phyloP scores from a whole-genome alignment of 2,797 vertebrate genomes.

The Eidolon dupreanum region DNA sequence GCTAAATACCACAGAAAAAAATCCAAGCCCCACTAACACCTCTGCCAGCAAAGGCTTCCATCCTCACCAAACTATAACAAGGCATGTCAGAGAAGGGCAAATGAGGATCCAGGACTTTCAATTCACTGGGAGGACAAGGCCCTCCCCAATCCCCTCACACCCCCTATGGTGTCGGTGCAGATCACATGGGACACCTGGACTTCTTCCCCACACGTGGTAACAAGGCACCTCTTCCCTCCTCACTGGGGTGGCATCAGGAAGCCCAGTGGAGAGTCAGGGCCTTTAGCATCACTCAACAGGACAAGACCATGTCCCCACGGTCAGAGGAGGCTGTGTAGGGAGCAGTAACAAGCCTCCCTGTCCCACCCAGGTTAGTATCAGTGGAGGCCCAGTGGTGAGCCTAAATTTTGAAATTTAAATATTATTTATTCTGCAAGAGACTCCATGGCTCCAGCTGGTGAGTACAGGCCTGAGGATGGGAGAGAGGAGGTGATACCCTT shows the following conservation, averaged over 20 bases:
- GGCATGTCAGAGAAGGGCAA: background rate
- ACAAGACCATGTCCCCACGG: background rate
- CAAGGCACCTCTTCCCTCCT: background rate
- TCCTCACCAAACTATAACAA: background rate
- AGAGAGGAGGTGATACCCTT: background rate
- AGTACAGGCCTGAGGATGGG: background rate
- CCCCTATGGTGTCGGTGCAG: background rate
- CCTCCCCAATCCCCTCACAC: background rate
- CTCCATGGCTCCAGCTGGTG: background rate
- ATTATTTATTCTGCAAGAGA: background rate
- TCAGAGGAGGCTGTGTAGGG: background rate
- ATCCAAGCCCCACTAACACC: background rate
- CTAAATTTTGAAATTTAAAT: background rate
- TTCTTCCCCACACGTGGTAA: background rate
- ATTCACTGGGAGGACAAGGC: background rate
- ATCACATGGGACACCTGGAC: no score
- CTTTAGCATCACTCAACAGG: background rate
- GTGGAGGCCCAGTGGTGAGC: background rate
- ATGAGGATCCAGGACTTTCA: background rate
- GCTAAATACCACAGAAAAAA: background rate
- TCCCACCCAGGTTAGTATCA: background rate
- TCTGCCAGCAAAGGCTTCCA: background rate
- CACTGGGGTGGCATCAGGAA: background rate
- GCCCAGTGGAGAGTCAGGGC: background rate
- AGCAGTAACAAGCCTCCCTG: background rate